Evolutionary conservation across 2,888 invertebrate species (phyloP).

Genomic region (Hecatera dysodea): DNA sequence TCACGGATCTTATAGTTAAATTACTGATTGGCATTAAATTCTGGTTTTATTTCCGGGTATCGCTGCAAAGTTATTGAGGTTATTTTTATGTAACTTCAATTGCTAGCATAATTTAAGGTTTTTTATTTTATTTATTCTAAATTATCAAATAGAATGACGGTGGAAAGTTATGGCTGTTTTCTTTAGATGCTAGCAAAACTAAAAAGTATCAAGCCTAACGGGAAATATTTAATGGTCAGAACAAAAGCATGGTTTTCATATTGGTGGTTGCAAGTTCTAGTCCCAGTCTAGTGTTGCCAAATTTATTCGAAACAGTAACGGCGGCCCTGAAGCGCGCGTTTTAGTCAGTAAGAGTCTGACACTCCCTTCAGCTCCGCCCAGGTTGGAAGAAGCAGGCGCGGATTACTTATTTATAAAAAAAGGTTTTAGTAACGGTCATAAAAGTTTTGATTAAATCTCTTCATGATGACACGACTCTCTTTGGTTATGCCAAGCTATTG

Average conservation of each 20-base stretch:
- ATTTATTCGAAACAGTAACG: too few relatives aligned
- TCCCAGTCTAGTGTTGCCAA: too few relatives aligned
- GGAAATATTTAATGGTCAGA: background rate
- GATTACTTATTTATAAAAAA: too few relatives aligned
- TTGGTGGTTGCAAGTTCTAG: too few relatives aligned
- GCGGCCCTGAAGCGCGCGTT: too few relatives aligned
- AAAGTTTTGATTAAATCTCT: too few relatives aligned
- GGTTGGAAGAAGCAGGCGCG: too few relatives aligned
- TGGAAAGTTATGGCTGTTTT: background rate
- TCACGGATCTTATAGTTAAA: slow-evolving; percentile 29
- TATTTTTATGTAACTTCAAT: slow-evolving; percentile 30
- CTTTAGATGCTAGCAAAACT: background rate
- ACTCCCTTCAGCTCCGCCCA: too few relatives aligned
- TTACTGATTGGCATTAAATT: slow-evolving; percentile 18
- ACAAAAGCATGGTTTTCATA: background rate
- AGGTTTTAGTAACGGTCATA: too few relatives aligned
- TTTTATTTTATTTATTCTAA: background rate
- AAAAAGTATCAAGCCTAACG: background rate
- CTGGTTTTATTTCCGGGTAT: slow-evolving; percentile 43
- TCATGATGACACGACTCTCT: too few relatives aligned
- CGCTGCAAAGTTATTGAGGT: slow-evolving; percentile 3
- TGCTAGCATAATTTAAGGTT: slow-evolving; percentile 4
- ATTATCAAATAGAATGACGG: background rate
- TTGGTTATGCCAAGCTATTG: too few relatives aligned
- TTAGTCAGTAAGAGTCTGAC: too few relatives aligned